phyloP scores from a whole-genome alignment of 1,140 invertebrate species.

The Prorops nasuta region DNA sequence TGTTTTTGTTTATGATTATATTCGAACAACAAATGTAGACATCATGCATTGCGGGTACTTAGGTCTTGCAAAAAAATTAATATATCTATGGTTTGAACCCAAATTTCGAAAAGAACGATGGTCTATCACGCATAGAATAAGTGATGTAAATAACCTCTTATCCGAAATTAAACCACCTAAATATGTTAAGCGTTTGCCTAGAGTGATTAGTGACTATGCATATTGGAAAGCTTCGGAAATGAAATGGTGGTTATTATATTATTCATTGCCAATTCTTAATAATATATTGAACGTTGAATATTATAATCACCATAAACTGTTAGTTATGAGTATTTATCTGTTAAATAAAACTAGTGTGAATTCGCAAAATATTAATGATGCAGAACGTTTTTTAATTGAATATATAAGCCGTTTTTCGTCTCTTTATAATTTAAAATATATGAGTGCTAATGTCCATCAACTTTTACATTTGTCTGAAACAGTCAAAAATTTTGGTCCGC shows the following conservation, averaged over 20 bases:
- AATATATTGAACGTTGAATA: too few species aligned
- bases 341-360: constrained; percentile 1
- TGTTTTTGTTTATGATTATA: constrained; percentile 12
- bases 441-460: constrained; percentile 26
- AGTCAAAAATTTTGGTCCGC: constrained; percentile 26
- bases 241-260: too few species aligned
- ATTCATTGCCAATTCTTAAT: too few species aligned
- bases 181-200: constrained; percentile 1
- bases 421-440: constrained; percentile 17
- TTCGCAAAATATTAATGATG: constrained; percentile 4
- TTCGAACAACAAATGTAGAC: constrained; percentile 16
- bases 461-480: constrained; percentile 22
- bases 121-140: not conserved
- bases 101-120: not conserved
- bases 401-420: constrained; percentile 13
- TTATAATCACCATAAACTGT: too few species aligned
- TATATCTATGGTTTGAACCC: not conserved
- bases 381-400: constrained; percentile 10
- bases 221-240: constrained; percentile 6
- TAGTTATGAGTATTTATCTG: too few species aligned
- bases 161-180: constrained; percentile 1
- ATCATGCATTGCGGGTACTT: constrained; percentile 19
- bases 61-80: constrained; percentile 5
- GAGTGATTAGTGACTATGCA: not conserved
- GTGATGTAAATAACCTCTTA: not conserved